Base-by-base conservation (phyloP, 2,113 vertebrate genomes). In the Centropus bengalensis region DNA sequence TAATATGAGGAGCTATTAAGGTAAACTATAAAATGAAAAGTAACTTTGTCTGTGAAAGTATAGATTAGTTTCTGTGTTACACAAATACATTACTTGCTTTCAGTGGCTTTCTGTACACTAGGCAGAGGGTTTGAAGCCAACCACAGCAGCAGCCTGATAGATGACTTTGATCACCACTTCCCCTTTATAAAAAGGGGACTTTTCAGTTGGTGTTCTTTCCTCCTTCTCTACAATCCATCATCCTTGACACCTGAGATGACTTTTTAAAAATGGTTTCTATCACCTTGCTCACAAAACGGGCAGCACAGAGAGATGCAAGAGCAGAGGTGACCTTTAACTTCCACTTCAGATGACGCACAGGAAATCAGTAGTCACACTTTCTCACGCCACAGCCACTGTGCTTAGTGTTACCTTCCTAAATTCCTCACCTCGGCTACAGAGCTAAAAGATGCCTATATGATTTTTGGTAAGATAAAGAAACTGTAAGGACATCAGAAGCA, bases 191-290 rank as follows among this genome's bases (percentile, higher is more conserved):
- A 91, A 96, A 36, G 27, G n/a, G 74, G n/a, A 86, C 93, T 91
- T 93, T 60, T 87, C 86, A 33, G 78, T 21, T 6, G 4, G 1
- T 73, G 96, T 87, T 70, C 78, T 76, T 89, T 83, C 71, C 78
- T 92, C 80, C 69, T 45, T 75, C 60, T 86, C 64, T 42, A 55
- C 75, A 95, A 96, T 97, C 96, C 59, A 96, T 97, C 96, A 96
- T 64, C 67, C 68, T 4, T 71, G 89, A 96, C 91, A 87, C 42
- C 28, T 7, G 28, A 78, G 87, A 88, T 70, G 81, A 74, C 93
- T 93, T 86, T 89, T 64, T 73, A 14, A 9, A 58, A 84, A 62
- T 42, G 60, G 52, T 45, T 84, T 82, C 69, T 66, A 71, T 81
- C 88, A 91, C 93, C 94, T 95, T 82, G 66, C 58, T 67, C 45